Evolutionary conservation across 2,888 invertebrate genomes (phyloP), one percentile per base, ranked within the genome.

Genomic region (Parelbella ahira): DNA sequence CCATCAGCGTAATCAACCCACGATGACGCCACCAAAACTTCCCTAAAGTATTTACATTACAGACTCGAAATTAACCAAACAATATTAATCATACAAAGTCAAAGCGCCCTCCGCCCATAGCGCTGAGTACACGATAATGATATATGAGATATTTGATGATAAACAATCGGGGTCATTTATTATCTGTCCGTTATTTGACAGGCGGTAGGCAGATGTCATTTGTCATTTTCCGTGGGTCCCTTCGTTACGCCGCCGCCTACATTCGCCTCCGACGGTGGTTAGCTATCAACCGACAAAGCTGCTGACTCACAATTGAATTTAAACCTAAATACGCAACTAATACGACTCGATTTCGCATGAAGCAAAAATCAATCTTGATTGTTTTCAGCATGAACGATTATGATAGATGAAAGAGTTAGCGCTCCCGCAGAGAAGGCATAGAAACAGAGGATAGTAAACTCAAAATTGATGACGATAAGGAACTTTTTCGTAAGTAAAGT

Each of bases 121-220:
- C 74, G 77, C 73, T 69, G 73, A 81, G 79, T 81, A 80, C 77
- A 74, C 77, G 77, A 82, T 84, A 84, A 86, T 88, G 88, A 88
- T 87, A 86, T 88, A 88, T 88, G 84, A 79, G 82, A 83, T 87
- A 86, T 88, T 88, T 88, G 88, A 88, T 86, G 88, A 88, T 88
- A 88, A 89, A 89, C 89, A 89, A 89, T 88, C 88, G 84, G 78
- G 88, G 89, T 89, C 89, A 90, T 90, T 90, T 90, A 90, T 90
- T 90, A 90, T 89, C 87, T 88, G 88, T 86, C 88, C 86, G 88
- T 88, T 90, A 90, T 90, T 89, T 89, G 90, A 89, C 90, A 90
- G 89, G 90, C 89, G 89, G 86, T 86, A 88, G 90, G 89, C 90
- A 90, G 90, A 89, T 90, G 90, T 90, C 90, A 89, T 90, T 90